Conservation (phyloP, 2,888 invertebrate genomes). For the Trissonchulus latispiculum region DNA sequence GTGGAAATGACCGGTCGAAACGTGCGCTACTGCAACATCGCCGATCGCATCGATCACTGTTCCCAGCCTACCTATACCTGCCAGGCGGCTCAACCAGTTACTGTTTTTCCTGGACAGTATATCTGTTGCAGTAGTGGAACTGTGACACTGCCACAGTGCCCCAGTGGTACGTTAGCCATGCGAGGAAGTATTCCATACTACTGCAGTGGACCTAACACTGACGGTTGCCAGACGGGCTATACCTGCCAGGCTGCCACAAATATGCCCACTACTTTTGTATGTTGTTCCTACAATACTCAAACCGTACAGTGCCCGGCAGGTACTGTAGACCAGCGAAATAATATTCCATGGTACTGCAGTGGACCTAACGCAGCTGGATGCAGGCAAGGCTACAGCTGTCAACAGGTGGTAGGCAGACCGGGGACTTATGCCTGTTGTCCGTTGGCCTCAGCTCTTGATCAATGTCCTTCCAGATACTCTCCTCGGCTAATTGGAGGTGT, state of each 20-base stretch:
- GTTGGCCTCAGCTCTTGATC: neutral
- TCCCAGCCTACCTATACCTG: neutral
- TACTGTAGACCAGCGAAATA: neutral
- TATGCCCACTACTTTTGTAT: neutral
- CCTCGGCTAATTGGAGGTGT: neutral
- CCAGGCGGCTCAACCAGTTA: neutral
- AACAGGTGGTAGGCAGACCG: neutral
- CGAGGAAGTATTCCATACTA: neutral
- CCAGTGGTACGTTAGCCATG: neutral
- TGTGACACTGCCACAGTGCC: neutral
- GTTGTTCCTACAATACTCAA: neutral
- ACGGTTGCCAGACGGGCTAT: neutral
- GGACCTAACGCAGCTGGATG: neutral
- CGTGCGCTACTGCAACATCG: neutral
- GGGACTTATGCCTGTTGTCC: conserved; percentile 9
- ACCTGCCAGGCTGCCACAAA: neutral
- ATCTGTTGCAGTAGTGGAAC: neutral
- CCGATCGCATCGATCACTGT: neutral
- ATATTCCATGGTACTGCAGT: neutral
- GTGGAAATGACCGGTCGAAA: neutral
- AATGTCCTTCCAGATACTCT: neutral
- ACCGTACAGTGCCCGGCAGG: neutral
- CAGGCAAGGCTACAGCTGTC: neutral
- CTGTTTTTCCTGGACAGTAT: neutral
- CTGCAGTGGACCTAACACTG: neutral